Evolutionary conservation across 1,140 invertebrate genomes (phyloP).

Genomic region (Listronotus bonariensis): DNA sequence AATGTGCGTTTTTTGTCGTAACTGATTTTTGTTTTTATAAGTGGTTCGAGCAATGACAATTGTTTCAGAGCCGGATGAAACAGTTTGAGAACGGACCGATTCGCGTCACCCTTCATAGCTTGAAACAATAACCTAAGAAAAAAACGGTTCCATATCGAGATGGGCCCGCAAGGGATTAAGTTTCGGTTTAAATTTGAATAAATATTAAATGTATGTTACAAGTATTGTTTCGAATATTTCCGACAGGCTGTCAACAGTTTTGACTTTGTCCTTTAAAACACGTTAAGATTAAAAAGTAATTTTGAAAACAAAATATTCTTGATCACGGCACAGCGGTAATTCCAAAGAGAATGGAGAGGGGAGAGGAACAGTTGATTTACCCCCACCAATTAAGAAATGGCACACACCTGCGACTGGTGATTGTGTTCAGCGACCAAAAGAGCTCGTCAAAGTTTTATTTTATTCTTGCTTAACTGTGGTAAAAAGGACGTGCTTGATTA

Average conservation of each 20-base stretch:
- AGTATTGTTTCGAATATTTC: constrained; percentile 6
- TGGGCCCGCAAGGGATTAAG: constrained; percentile 27
- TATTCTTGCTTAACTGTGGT: no score
- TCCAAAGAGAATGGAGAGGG: no score
- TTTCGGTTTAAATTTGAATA: constrained; percentile 27
- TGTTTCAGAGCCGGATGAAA: constrained; percentile 33
- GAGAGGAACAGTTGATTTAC: no score
- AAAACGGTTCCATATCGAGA: constrained; percentile 25
- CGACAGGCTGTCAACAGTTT: constrained; percentile 2
- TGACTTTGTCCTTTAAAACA: neutral
- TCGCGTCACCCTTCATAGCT: constrained; percentile 26
- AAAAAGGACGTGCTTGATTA: no score
- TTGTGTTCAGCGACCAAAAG: no score
- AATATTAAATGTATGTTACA: constrained; percentile 16
- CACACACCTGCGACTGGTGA: no score
- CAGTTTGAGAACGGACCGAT: constrained; percentile 25
- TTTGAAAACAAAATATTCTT: no score
- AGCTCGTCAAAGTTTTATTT: no score
- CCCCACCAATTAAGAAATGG: no score
- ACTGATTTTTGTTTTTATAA: constrained; percentile 28
- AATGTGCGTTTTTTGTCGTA: constrained; percentile 18
- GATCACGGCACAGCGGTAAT: no score
- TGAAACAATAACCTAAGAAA: constrained; percentile 25
- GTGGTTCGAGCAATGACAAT: constrained; percentile 32
- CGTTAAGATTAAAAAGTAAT: no score